Evolutionary conservation across 1,140 invertebrate species (phyloP), one percentile per base, ranked within the genome.

Genomic region (Chlorops oryzae): DNA sequence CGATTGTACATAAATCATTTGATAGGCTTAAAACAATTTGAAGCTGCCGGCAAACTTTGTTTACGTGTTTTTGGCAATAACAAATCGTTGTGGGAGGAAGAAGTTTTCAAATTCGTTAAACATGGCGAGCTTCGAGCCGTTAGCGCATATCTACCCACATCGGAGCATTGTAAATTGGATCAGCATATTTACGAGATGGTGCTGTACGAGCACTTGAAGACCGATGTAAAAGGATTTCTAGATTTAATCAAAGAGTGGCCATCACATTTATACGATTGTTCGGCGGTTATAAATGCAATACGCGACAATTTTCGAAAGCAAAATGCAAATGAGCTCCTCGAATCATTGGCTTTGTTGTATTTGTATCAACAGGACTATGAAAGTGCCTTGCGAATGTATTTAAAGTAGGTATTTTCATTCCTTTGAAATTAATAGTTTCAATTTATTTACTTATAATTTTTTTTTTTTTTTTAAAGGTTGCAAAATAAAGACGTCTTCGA

Each of bases 161-260:
- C 78, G 9, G 75, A 81, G 10, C 78, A 87, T 39, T 79, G 75
- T 23, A 82, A 81, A 47, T 76, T 98, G 12, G 84, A 85, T 70
- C 81, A 88, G 1, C 81, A 90, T 32, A 86, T 95, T 51, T 99
- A 99, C 74, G 95, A 98, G 75, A 88, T 93, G 80, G 90, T 99
- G 25, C 76, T 99, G 3, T 91, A 88, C 61, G 93, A 98, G 67
- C 97, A 91, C 72, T 74, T 99, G 2, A 87, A 92, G 70, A 81
- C 85, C 38, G 90, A 97, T 74, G 80, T 85, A 3, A 50, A 48
- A 13, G 88, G 87, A n/a, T 96, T 96, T 73, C 73, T 95, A 2
- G 81, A 87, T 59, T 72, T 96, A 27, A 82, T 98, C 0, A 85
- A 90, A 68, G 84, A 93, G 63, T 98, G 94, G 94, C 77, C 80